Evolutionary conservation across 2,888 invertebrate species (phyloP), one percentile per base, ranked within the genome.

Genomic region (Trissolcus brochymenae): DNA sequence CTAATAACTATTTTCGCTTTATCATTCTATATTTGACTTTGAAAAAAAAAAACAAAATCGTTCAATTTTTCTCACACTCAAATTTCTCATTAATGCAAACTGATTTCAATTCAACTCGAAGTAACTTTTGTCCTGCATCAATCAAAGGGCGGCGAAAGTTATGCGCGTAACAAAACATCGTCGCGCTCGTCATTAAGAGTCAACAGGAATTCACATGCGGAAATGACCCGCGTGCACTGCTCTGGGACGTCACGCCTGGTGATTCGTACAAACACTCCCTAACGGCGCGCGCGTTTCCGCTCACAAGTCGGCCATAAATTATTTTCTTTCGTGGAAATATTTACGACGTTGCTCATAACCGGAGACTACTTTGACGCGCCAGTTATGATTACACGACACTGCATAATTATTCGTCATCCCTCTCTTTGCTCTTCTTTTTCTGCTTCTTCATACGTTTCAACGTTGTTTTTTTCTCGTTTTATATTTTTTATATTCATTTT

Each of bases 271-370:
- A 71, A 76, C 61, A 17, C 56, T 68, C 21, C 35, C 13, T 43
- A 35, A 54, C 55, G 55, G 41, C 60, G 29, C 41, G 66, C 43
- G 54, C 40, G 53, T 70, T 76, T 71, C 65, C 76, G 60, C 43
- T 66, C 66, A 66, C 71, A 66, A 71, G 66, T 66, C 50, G 16
- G 54, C 13, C 19, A 57, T 66, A 76, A 76, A 70, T 76, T 66
- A 66, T 76, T 76, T 71, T 65, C 51, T 59, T 60, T 57, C 61
- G 43, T 29, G 41, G 55, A 56, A 43, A 70, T 60, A 71, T 76
- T 76, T 75, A 67, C 66, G 62, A 57, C 21, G 61, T 21, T 35
- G 56, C 49, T 19, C 54, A 29, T 13, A 53, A 21, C 13, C 35
- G 25, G 40, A 29, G 40, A 43, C 57, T 35, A 59, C 72, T 29